Base-by-base conservation (phyloP, 2,113 vertebrate species). In the Phyllostomus hastatus region DNA sequence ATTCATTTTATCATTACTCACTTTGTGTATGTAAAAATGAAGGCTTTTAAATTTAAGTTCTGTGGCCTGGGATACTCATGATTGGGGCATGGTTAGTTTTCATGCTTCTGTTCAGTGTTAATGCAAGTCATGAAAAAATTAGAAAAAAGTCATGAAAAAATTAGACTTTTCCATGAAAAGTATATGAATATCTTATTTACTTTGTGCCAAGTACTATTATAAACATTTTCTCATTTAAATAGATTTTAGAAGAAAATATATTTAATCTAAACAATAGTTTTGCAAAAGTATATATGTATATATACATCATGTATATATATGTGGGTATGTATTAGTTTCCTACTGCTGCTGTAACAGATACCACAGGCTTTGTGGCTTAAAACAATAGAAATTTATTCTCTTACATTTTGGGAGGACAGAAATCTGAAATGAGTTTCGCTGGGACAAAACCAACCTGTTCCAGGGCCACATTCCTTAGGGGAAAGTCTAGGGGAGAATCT, bases 1-100 rank as follows among this genome's bases (percentile, higher is more conserved):
- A 64, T 95, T 88, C n/a, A 69, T 95, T 95, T 94, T 92, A 67
- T 79, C 54, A 88, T 97, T 89, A 93, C 84, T 90, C 72, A 90
- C 31, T 91, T 72, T 93, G 66, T 75, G 4, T 33, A 31, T 88
- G 52, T 89, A 70, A 16, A 96, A 85, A 93, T 76, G 80, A 93
- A 78, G 67, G 4, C 46, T 86, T 93, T 96, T 76, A 88, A 43
- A 81, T 90, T 95, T 48, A 79, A 88, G 43, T 83, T 95, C 85
- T 96, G 46, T 93, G 72, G 43, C 69, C 33, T 95, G 9, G 31
- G 22, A 89, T 5, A 89, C n/a, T 95, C n/a, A 15, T 48, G 43
- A 91, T 66, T 95, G 59, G 38, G 79, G 10, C 28, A 67, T 86
- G 33, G 28, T 88, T 92, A 90, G 79, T 95, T 95, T 95, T 94